Conservation (phyloP, 1,140 invertebrate species). For the Orussus abietinus region DNA sequence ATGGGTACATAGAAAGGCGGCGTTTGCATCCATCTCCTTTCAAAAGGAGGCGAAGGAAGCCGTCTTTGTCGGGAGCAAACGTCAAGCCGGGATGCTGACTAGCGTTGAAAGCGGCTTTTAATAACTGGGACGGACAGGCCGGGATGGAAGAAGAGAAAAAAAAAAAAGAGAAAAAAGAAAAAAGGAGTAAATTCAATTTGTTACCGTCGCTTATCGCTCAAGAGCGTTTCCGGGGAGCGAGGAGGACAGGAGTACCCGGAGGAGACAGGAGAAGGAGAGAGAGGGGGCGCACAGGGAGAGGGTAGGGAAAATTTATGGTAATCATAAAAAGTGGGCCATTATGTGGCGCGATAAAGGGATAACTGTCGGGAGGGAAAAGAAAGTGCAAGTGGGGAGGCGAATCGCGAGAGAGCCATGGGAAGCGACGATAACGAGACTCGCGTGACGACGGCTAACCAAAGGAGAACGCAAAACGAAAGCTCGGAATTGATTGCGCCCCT, state of each 20-base stretch:
- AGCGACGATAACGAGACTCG: too few relatives aligned
- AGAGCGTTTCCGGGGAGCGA: conserved; percentile 11
- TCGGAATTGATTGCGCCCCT: too few relatives aligned
- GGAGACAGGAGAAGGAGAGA: conserved; percentile 1
- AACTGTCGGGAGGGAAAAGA: conserved; percentile 8
- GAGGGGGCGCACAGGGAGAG: neutral
- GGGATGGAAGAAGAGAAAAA: neutral
- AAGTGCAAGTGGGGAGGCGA: neutral
- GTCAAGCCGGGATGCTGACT: too few relatives aligned
- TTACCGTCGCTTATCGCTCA: conserved; percentile 21
- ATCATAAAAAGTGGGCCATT: conserved; percentile 26
- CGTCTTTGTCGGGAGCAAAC: too few relatives aligned
- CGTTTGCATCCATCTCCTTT: too few relatives aligned
- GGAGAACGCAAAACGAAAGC: too few relatives aligned
- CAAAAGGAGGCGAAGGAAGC: too few relatives aligned
- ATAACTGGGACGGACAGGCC: neutral
- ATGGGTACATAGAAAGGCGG: too few relatives aligned
- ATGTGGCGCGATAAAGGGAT: conserved; percentile 22
- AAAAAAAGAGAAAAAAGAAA: conserved; percentile 12
- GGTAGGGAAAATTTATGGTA: conserved; percentile 26
- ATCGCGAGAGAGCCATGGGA: neutral
- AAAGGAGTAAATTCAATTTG: conserved; percentile 22
- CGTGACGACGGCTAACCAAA: too few relatives aligned
- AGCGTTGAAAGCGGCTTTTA: conserved; percentile 1
- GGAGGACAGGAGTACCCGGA: conserved; percentile 8